These are phyloP conservation scores for Seladonia tumulorum DNA, from an alignment of 2,888 invertebrate species.

Conservation along the genomic window DNA sequence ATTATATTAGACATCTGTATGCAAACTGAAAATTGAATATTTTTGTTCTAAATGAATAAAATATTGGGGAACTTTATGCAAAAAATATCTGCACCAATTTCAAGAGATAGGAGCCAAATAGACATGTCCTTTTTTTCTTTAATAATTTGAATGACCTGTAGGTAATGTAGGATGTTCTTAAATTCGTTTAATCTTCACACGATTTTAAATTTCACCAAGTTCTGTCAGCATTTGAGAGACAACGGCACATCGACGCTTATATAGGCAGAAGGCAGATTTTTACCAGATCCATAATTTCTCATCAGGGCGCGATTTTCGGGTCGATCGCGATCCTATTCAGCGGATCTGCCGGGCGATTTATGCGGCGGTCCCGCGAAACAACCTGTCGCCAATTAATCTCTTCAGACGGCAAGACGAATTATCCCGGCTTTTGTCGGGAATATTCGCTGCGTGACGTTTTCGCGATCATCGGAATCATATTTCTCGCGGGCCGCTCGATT, in stretches of 20 bases:
- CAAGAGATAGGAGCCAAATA: no score
- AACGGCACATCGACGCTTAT: background rate
- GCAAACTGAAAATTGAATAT: no score
- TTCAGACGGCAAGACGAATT: slow-evolving; percentile 48
- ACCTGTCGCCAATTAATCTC: slow-evolving; percentile 53
- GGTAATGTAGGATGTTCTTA: no score
- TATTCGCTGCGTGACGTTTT: slow-evolving; percentile 3
- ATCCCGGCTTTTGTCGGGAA: slow-evolving; percentile 33
- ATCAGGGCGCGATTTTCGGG: slow-evolving; percentile 21
- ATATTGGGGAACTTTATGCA: no score
- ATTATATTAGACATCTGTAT: background rate
- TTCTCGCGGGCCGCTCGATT: background rate
- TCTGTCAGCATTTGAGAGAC: background rate
- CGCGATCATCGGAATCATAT: slow-evolving; percentile 14
- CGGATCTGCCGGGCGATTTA: slow-evolving; percentile 38
- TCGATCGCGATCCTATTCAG: slow-evolving; percentile 25
- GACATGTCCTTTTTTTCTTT: no score
- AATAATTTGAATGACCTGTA: no score
- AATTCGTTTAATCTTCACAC: no score
- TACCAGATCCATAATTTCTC: slow-evolving; percentile 29
- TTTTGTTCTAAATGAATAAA: no score
- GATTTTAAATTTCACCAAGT: no score
- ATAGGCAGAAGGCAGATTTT: background rate
- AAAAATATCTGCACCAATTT: no score
- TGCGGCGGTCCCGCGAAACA: slow-evolving; percentile 42